phyloP scores from a whole-genome alignment of 2,797 vertebrate species.

The Tiaroga cobitis region DNA sequence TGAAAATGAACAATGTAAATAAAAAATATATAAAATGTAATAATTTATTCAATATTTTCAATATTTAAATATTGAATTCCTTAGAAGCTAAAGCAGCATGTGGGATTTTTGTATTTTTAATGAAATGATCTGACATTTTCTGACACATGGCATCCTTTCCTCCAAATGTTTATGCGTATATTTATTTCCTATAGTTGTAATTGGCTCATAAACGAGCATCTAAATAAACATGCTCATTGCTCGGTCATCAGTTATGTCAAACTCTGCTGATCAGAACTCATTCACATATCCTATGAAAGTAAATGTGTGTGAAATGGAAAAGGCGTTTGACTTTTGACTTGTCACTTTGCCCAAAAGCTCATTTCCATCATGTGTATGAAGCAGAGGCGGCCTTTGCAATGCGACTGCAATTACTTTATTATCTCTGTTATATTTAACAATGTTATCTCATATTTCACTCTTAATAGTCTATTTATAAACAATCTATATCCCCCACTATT shows the following conservation, averaged over 20 bases:
- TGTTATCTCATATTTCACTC: neutral
- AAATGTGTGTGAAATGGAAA: conserved; percentile 31
- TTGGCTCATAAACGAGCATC: neutral
- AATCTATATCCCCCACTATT: neutral
- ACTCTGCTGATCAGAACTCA: conserved; percentile 13
- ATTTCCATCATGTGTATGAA: conserved; percentile 6
- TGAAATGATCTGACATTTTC: neutral
- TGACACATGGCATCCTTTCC: neutral
- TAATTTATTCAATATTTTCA: neutral
- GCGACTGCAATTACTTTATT: neutral
- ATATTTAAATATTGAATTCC: neutral
- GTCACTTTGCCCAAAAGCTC: neutral
- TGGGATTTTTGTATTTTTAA: neutral
- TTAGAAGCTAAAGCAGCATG: neutral
- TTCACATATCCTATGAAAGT: neutral
- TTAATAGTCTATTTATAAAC: neutral
- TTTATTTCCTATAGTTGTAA: neutral
- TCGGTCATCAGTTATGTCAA: neutral
- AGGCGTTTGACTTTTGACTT: conserved; percentile 18
- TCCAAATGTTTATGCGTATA: neutral
- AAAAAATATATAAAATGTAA: neutral
- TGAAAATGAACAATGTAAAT: neutral
- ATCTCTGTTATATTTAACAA: neutral
- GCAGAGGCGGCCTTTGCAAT: neutral
- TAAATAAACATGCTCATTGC: conserved; percentile 8